Conservation (phyloP, 64 coral and sea anemone species). For the Montipora cactus region DNA sequence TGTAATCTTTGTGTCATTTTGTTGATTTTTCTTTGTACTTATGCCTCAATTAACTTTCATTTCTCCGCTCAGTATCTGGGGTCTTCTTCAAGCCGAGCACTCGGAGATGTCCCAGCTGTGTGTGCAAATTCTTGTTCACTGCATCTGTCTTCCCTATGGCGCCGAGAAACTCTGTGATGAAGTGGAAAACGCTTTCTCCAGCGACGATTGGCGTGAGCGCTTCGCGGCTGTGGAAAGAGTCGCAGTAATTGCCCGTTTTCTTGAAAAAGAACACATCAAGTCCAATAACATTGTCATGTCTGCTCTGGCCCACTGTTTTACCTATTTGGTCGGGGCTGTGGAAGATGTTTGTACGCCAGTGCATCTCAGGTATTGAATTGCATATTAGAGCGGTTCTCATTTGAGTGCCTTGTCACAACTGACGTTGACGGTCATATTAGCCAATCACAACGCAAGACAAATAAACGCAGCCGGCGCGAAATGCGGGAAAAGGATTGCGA, state of each 20-base stretch:
- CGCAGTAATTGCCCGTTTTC: constrained; percentile 84
- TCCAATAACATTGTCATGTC: constrained; percentile 92
- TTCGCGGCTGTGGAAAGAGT: constrained; percentile 91
- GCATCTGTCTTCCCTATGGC: constrained; percentile 93
- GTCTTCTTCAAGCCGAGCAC: constrained; percentile 88
- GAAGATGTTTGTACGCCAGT: constrained; percentile 96
- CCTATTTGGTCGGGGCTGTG: constrained; percentile 90
- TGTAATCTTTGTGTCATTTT: too few species aligned
- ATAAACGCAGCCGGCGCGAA: too few species aligned
- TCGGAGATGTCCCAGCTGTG: constrained; percentile 89
- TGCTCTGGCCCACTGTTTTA: constrained; percentile 92
- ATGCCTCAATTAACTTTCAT: not conserved
- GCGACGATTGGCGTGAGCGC: constrained; percentile 92
- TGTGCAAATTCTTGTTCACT: constrained; percentile 87
- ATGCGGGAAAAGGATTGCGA: too few species aligned
- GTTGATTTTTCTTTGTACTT: not conserved
- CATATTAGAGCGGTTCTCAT: not conserved
- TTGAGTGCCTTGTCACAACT: not conserved
- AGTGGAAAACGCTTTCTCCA: constrained; percentile 83
- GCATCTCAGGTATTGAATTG: constrained; percentile 21
- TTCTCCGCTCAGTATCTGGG: constrained; percentile 83
- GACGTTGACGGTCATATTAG: too few species aligned
- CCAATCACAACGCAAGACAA: too few species aligned
- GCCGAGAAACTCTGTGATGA: constrained; percentile 93
- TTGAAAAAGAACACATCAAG: constrained; percentile 91